Evolutionary conservation across 1,140 invertebrate species (phyloP), one percentile per base, ranked within the genome.

Genomic region (Eriocheir sinensis): DNA sequence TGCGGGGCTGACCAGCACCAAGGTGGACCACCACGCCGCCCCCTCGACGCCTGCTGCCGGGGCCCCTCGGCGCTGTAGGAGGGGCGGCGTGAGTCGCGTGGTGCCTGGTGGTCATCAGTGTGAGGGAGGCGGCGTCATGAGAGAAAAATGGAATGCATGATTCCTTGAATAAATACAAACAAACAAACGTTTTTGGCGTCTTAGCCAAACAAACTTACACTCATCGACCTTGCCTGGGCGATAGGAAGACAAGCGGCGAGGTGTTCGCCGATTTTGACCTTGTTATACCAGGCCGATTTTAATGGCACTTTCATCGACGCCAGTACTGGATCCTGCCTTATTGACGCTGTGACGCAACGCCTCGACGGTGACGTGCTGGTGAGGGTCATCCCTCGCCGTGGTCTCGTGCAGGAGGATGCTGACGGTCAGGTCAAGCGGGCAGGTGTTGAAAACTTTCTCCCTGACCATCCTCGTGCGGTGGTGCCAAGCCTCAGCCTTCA

Each of bases 371-470:
- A 72, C 1, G 60, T 72, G 60, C n/a, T 12, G 48, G 60, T 72
- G 60, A 53, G 60, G 60, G 60, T 72, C 60, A 72, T 2, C 21
- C 60, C 21, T 72, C 60, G 60, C 60, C 44, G 4, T 48, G 60
- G 60, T 72, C 60, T n/a, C 27, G 60, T 72, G 60, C 60, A 21
- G 9, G 60, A 72, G 60, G 60, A n/a, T 72, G 60, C 60, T 17
- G 60, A 72, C 21, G 27, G 60, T 72, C 12, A 72, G 60, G 60
- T 72, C 60, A 72, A 72, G n/a, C 60, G 60, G 60, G 60, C 60
- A 72, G 17, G 60, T 72, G 60, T 72, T 72, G 60, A 72, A 72
- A 72, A 72, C 60, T 72, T 72, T 72, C 60, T 72, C 60, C 60
- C 3, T n/a, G 60, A 72, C 60, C 60, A 72, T 72, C 60, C 60